Evolutionary conservation across 2,113 vertebrate genomes (phyloP).

Genomic region (Dendropsophus ebraccatus): DNA sequence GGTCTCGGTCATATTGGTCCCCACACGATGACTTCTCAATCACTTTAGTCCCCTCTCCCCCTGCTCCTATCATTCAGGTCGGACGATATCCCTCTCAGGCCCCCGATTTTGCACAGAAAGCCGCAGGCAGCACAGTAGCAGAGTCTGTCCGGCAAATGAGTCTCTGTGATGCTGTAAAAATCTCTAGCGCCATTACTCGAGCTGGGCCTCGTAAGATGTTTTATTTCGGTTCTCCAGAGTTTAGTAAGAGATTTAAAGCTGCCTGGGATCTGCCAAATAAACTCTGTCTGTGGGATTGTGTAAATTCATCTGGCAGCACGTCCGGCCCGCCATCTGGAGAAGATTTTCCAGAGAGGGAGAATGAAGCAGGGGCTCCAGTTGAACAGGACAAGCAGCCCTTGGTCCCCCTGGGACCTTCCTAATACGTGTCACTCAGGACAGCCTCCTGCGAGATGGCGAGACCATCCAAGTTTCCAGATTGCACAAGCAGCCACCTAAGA

Average conservation of each 20-base stretch:
- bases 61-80: not conserved
- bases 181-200: not conserved
- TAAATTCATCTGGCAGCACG: conserved; percentile 77
- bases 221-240: conserved; percentile 64
- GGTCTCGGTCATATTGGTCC: too few relatives aligned
- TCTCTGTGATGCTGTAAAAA: conserved; percentile 44
- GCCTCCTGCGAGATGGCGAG: conserved; percentile 16
- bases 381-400: conserved; percentile 60
- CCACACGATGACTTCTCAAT: too few relatives aligned
- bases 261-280: conserved; percentile 69
- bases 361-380: conserved; percentile 67
- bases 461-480: conserved; percentile 11
- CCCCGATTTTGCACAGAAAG: not conserved
- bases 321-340: conserved; percentile 75
- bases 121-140: conserved; percentile 36
- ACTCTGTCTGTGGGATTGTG: conserved; percentile 71
- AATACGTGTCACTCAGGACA: conserved; percentile 69
- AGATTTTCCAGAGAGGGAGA: conserved; percentile 72
- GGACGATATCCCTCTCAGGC: not conserved
- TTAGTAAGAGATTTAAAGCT: conserved; percentile 71
- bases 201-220: not conserved
- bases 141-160: conserved; percentile 13
- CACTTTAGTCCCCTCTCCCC: too few relatives aligned
- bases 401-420: conserved; percentile 68
- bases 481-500: conserved; percentile 40